phyloP scores from a whole-genome alignment of 1,140 invertebrate species.

The Potamilus streckersoni region DNA sequence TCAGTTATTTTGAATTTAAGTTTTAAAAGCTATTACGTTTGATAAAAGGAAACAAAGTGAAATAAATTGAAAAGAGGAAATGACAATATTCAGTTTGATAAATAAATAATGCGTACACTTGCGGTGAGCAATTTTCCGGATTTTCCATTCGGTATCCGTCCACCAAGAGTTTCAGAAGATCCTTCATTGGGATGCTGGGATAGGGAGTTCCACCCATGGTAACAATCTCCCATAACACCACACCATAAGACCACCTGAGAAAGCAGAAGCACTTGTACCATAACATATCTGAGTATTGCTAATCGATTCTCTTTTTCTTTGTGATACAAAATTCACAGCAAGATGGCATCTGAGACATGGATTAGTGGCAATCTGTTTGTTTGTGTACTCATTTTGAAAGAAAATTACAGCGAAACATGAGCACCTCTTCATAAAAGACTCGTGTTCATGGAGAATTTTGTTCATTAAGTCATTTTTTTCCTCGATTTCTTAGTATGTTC shows the following conservation, averaged over 20 bases:
- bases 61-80: background rate
- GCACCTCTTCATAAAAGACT: too few species aligned
- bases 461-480: too few species aligned
- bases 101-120: conserved; percentile 49
- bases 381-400: too few species aligned
- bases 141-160: conserved; percentile 90
- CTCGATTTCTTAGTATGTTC: too few species aligned
- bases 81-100: background rate
- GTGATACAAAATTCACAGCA: too few species aligned
- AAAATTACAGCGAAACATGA: too few species aligned
- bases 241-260: conserved; percentile 69
- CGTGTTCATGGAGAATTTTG: too few species aligned
- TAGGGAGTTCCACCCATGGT: conserved; percentile 71
- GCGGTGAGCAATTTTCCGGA: conserved; percentile 56
- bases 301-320: too few species aligned
- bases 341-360: too few species aligned
- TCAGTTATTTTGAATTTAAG: too few species aligned
- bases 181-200: conserved; percentile 74
- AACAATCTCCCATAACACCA: conserved; percentile 73
- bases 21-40: background rate
- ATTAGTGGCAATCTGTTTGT: too few species aligned
- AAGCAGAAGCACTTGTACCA: background rate
- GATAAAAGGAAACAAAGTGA: background rate
- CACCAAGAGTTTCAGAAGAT: conserved; percentile 84
- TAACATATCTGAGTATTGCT: too few species aligned